Evolutionary conservation across 2,797 vertebrate genomes (phyloP).

Genomic region (Melanotaenia pygmaea): DNA sequence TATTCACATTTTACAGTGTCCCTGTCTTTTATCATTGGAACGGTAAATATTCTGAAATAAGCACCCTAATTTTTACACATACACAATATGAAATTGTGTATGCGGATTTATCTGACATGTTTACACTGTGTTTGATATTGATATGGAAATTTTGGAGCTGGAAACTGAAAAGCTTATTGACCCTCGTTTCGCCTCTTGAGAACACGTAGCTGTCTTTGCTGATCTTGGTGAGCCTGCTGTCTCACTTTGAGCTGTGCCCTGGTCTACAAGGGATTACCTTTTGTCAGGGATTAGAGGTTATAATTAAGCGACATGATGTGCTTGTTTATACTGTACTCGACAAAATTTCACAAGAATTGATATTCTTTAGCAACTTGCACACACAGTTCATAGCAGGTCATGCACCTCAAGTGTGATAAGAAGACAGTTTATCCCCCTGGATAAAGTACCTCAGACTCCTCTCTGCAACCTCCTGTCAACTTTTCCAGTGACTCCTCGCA

Average conservation of each 20-base stretch:
- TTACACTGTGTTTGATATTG: neutral
- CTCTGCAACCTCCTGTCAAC: slow-evolving; percentile 16
- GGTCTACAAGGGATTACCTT: slow-evolving; percentile 23
- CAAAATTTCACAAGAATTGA: slow-evolving; percentile 42
- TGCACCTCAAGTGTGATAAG: slow-evolving; percentile 21
- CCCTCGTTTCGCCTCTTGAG: neutral
- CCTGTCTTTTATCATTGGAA: neutral
- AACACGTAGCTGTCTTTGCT: slow-evolving; percentile 35
- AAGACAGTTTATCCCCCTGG: slow-evolving; percentile 32
- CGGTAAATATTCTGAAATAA: neutral
- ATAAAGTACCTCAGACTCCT: slow-evolving; percentile 24
- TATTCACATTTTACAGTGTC: neutral
- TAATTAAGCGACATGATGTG: slow-evolving; percentile 45
- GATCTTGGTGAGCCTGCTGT: slow-evolving; percentile 21
- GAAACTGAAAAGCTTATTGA: neutral
- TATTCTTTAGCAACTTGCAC: slow-evolving; percentile 14
- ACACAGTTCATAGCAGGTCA: slow-evolving; percentile 42
- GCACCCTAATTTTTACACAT: neutral
- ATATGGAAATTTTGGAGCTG: neutral
- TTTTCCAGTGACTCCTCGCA: slow-evolving; percentile 31
- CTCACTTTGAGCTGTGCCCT: slow-evolving; percentile 15
- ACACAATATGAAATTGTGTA: neutral
- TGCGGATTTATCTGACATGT: neutral
- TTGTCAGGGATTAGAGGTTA: slow-evolving; percentile 57
- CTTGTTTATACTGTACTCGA: slow-evolving; percentile 26